phyloP scores from a whole-genome alignment of 2,888 invertebrate genomes.

The Acanthococcus lagerstroemiae region DNA sequence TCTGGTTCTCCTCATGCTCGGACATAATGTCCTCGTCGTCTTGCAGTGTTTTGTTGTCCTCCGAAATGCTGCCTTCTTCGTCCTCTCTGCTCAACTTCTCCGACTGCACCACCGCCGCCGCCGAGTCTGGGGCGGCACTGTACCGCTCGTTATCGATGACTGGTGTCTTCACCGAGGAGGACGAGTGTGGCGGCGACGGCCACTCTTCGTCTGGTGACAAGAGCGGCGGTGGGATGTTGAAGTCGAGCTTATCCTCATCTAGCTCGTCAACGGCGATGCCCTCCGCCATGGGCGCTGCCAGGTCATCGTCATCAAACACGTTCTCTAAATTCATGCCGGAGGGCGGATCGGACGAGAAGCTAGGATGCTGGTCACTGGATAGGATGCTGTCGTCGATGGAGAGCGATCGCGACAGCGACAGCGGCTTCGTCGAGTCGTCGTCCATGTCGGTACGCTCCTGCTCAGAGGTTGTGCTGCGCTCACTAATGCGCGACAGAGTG shows the following conservation, averaged over 20 bases:
- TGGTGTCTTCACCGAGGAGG: constrained; percentile 39
- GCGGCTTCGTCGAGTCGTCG: constrained; percentile 69
- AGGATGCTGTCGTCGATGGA: constrained; percentile 72
- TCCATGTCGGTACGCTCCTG: constrained; percentile 73
- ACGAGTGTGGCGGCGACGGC: constrained; percentile 58
- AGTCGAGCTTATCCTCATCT: constrained; percentile 27
- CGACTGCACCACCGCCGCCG: neutral
- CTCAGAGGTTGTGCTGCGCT: constrained; percentile 78
- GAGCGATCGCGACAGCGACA: constrained; percentile 70
- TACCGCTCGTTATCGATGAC: constrained; percentile 16
- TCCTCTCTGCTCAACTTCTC: constrained; percentile 41
- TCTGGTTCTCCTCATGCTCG: neutral
- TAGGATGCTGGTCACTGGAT: constrained; percentile 76
- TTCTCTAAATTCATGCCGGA: constrained; percentile 33
- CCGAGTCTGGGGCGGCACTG: neutral
- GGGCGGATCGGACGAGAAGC: constrained; percentile 67
- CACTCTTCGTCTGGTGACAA: constrained; percentile 50
- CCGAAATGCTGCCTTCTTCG: constrained; percentile 40
- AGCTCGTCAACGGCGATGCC: neutral
- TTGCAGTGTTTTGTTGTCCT: constrained; percentile 56
- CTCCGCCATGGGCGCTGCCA: neutral
- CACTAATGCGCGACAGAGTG: constrained; percentile 75
- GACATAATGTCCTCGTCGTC: constrained; percentile 43
- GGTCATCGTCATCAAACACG: constrained; percentile 28
- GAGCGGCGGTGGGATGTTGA: constrained; percentile 33